These are phyloP conservation scores for Hyposmocoma kahamanoa DNA, from an alignment of 1,140 invertebrate genomes.

Conservation along the genomic window DNA sequence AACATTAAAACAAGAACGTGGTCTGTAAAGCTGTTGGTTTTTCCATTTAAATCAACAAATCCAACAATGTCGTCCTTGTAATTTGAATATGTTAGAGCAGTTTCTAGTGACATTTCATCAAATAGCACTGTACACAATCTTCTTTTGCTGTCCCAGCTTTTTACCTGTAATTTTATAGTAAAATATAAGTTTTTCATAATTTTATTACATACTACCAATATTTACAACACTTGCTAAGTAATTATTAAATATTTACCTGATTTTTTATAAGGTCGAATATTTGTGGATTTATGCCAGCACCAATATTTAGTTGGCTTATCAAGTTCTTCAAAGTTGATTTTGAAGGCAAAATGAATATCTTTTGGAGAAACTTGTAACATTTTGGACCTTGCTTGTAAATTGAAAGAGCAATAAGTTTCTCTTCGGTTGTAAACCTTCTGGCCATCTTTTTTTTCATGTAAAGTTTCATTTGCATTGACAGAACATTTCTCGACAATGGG, in stretches of 20 bases:
- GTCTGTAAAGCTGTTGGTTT: conserved; percentile 11
- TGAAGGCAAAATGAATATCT: conserved; percentile 1
- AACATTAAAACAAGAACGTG: conserved; percentile 14
- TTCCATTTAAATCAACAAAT: not conserved
- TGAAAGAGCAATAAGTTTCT: conserved; percentile 8
- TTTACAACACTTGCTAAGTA: not conserved
- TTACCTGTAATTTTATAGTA: conserved; percentile 2
- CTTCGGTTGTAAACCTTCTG: conserved; percentile 6
- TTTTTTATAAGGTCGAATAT: not conserved
- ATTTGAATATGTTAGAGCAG: conserved; percentile 11
- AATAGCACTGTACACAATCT: conserved; percentile 18
- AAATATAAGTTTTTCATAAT: too few species aligned
- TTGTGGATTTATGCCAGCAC: conserved; percentile 8
- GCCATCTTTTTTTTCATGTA: conserved; percentile 3
- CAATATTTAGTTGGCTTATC: conserved; percentile 1
- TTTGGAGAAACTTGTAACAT: conserved; percentile 8
- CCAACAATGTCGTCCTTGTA: conserved; percentile 5
- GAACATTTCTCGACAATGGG: not conserved
- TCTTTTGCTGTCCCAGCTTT: conserved; percentile 6
- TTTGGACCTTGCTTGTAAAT: conserved; percentile 14
- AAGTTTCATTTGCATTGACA: conserved; percentile 10
- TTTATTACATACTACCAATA: not conserved
- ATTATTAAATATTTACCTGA: conserved; percentile 3
- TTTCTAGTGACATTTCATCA: conserved; percentile 19
- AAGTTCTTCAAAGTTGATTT: not conserved